Percentiles rank a stretch among this genome's conserved stretches.
These are phyloP conservation scores for Microchrysa polita DNA, from an alignment of 2,888 invertebrate genomes.

Conservation along the genomic window DNA sequence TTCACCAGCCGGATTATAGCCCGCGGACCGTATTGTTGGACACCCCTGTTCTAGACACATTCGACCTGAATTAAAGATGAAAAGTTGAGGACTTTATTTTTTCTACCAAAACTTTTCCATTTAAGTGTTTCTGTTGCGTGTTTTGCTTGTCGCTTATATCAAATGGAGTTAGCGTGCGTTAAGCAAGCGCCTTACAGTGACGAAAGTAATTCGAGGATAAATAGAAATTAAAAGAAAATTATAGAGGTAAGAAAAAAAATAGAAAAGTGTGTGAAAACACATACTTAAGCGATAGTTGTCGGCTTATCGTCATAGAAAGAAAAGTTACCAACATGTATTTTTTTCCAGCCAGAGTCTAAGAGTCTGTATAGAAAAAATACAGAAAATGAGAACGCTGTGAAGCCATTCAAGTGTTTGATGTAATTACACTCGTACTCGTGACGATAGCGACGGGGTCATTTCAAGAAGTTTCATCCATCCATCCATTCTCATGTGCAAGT, in stretches of 20 bases:
- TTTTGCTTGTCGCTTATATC: not conserved
- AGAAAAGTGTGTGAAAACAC: too few relatives aligned
- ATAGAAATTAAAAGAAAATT: slow-evolving; percentile 3
- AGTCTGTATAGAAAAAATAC: not conserved
- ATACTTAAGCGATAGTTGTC: too few relatives aligned
- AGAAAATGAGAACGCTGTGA: slow-evolving; percentile 22
- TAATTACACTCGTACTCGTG: too few relatives aligned
- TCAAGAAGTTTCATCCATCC: slow-evolving; percentile 5
- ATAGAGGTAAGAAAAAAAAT: too few relatives aligned
- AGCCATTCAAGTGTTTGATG: slow-evolving; percentile 34
- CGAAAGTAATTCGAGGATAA: not conserved
- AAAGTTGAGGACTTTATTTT: not conserved
- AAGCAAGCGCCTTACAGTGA: too few relatives aligned
- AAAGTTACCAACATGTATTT: not conserved
- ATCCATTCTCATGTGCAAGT: too few relatives aligned
- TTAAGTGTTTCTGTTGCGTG: not conserved
- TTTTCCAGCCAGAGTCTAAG: not conserved
- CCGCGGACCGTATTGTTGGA: too few relatives aligned
- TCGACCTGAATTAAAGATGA: too few relatives aligned
- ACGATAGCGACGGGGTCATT: slow-evolving; percentile 34
- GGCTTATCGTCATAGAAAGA: not conserved
- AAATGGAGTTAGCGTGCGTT: too few relatives aligned
- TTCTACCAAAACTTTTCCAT: not conserved
- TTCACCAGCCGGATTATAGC: too few relatives aligned
- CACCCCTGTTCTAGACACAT: too few relatives aligned